Evolutionary conservation across 2,888 invertebrate species (phyloP).

Genomic region (Terebella lapidaria): DNA sequence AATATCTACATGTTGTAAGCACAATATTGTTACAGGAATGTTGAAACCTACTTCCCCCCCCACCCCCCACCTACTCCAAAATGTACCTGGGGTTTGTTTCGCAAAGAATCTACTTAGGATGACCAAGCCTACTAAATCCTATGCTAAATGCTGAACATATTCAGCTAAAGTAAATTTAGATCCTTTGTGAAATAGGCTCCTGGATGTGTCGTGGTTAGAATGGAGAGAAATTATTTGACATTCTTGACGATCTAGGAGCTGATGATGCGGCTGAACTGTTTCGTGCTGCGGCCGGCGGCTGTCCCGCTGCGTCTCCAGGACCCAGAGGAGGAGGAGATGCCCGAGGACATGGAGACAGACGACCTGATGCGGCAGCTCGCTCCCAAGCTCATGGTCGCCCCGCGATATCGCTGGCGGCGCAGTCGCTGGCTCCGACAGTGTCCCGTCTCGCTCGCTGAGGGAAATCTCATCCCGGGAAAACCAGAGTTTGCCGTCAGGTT

Average conservation of each 20-base stretch:
- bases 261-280: slow-evolving; percentile 41
- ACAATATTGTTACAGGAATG: too few relatives aligned
- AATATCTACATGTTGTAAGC: not conserved
- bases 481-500: slow-evolving; percentile 51
- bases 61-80: too few relatives aligned
- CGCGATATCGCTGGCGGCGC: slow-evolving; percentile 48
- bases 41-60: too few relatives aligned
- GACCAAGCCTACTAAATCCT: too few relatives aligned
- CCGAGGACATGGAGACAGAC: slow-evolving; percentile 48
- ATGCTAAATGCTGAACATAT: too few relatives aligned
- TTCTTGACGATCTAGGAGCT: slow-evolving; percentile 39
- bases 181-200: too few relatives aligned
- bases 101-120: too few relatives aligned
- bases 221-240: not conserved
- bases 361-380: slow-evolving; percentile 44
- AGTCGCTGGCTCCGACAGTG: slow-evolving; percentile 47
- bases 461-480: slow-evolving; percentile 46
- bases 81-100: too few relatives aligned
- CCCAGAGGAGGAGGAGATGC: slow-evolving; percentile 46
- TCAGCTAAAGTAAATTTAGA: too few relatives aligned
- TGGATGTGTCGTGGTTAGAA: too few relatives aligned
- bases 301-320: slow-evolving; percentile 44
- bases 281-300: slow-evolving; percentile 46
- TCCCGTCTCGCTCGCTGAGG: slow-evolving; percentile 51
- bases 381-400: slow-evolving; percentile 44